Base-by-base conservation (phyloP, 2,797 vertebrate genomes). In the Lacerta bilineata region DNA sequence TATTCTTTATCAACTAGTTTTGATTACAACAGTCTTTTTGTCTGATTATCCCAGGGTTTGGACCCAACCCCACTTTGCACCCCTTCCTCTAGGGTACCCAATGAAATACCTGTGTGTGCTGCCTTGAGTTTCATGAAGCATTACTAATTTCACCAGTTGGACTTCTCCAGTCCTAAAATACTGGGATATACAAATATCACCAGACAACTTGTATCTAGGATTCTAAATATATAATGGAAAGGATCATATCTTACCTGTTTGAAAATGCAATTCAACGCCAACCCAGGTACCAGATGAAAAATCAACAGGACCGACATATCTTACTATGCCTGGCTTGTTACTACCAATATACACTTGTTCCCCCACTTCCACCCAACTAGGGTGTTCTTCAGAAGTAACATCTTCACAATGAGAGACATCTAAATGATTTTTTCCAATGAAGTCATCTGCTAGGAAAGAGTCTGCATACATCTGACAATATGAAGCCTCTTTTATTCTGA, bases 281-380 rank as follows among this genome's bases (percentile, higher is more conserved):
- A 98, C 96, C 98, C 98, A 98, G 93, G 97, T 96, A 76, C 97
- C 98, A 95, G 97, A 94, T 18, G 98, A 97, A 89, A 98, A 98
- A 97, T 98, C 98, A 92, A 98, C 97, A 0, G 97, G 97, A 91
- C 98, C 98, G 41, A 98, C 84, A 0, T 98, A 98, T 94, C 97
- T 97, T 88, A 98, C 96, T 0, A 93, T 97, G 85, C 97, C 97
- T 90, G 93, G 97, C 91, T 97, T 96, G 87, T 85, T 97, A 93
- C 97, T 98, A 85, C 98, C 98, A 93, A 98, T 96, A 94, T 96
- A 98, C 92, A 98, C 97, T 92, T 97, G 96, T 87, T 98, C 97
- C 0, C 97, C 97, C 5, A 97, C 95, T 1, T 97, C 96, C 96
- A 98, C 97, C 96, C 97, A 98, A 91, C 97, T 96, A 0, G 97